Evolutionary conservation across 2,113 vertebrate species (phyloP), one percentile per base, ranked within the genome.

Genomic region (Apus apus): DNA sequence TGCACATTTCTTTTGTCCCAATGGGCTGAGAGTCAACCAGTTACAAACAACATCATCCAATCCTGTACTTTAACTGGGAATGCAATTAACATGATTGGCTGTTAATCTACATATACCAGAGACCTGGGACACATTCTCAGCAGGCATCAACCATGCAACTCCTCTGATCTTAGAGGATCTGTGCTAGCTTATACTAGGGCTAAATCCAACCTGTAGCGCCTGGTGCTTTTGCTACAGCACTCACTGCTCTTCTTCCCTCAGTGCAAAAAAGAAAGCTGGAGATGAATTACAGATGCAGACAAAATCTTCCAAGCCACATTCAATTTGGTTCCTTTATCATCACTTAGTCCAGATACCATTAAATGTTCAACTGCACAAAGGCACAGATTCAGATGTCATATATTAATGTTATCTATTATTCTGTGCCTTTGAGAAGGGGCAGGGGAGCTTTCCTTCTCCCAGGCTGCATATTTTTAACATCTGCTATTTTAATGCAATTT

Each of bases 251-350:
- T 82, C 60, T 86, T 50, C 57, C 56, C 66, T 73, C 26, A 15
- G 0, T 45, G 48, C 4, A 8, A 68, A 91, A 70, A 87, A 89
- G 40, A 50, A 82, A 90, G 10, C 38, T 36, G n/a, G 32, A 89
- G 93, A 95, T 96, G 73, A 94, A 85, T 95, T 78, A 87, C 94
- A 96, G 91, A 95, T 95, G 93, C 90, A 86, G 83, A 58, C 73
- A 89, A 96, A 92, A 85, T 91, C 89, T 92, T 95, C 90, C 91
- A 95, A 95, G 94, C 71, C 94, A 96, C 89, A 96, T 90, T 75
- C 92, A 93, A 26, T 96, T 96, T 94, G 22, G 72, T 81, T 94
- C 80, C 87, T 92, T 94, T 94, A 94, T 93, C 87, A 94, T 93
- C 87, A 86, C 84, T 95, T 77, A 93, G 84, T 90, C 88, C 97